Evolutionary conservation across 2,113 vertebrate genomes (phyloP), one percentile per base, ranked within the genome.

Genomic region (Microcebus jonahi): DNA sequence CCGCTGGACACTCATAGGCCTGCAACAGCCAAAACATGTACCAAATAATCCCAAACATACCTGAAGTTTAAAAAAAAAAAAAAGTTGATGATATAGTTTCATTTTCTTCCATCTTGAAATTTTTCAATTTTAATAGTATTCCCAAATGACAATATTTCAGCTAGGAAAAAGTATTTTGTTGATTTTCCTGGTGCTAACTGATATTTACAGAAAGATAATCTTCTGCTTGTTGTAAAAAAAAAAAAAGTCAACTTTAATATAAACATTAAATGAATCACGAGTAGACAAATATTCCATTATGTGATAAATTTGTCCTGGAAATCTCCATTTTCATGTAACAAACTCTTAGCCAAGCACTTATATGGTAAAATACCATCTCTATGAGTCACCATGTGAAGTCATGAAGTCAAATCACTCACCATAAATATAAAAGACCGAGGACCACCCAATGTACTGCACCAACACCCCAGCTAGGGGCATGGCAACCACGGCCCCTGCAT

Each of bases 361-460:
- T 34, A 65, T 3, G 61, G n/a, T 63, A 50, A 90, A 94, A 82
- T 50, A 34, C 8, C 55, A 65, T 53, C n/a, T 84, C 59, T 68
- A 0, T 73, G 70, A 88, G 42, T 82, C 77, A 79, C 7, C 39
- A 6, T 29, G n/a, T 55, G 89, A 84, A 84, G 9, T 77, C 76
- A 75, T 11, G 29, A 81, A 73, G 39, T 82, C 94, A 61, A 55
- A 79, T 61, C 97, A 97, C 99, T 99, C 97, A 99, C 99, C 99
- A 12, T 99, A 99, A 98, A 99, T 99, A 88, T 99, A 99, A 97
- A 99, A 99, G 97, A 99, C 99, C 0, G 99, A 99, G 63, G 99
- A 96, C 99, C 99, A 99, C 88, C 99, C 99, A 34, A 99, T 99
- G 17, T 99, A 99, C 88, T 99, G 99, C 34, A 99, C 99, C 77